These are phyloP conservation scores for Temnothorax unifasciatus DNA, from an alignment of 2,888 invertebrate genomes.

Conservation along the genomic window DNA sequence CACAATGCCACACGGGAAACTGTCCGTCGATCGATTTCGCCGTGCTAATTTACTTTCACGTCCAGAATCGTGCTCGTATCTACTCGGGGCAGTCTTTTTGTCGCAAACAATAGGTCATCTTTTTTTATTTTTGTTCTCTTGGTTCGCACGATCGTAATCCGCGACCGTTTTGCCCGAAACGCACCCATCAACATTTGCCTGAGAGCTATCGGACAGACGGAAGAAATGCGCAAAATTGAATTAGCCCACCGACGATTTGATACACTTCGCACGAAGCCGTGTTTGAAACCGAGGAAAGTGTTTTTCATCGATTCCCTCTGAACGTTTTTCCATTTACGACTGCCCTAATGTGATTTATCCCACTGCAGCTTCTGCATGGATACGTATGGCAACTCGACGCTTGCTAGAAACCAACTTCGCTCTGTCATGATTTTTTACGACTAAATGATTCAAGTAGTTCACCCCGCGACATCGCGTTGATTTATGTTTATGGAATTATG, in stretches of 20 bases:
- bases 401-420: not conserved
- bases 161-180: not conserved
- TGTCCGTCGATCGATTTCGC: conserved; percentile 28
- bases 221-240: conserved; percentile 35
- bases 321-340: conserved; percentile 42
- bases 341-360: conserved; percentile 43
- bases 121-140: conserved; percentile 1
- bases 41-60: conserved; percentile 42
- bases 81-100: conserved; percentile 7
- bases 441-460: conserved; percentile 26
- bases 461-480: not conserved
- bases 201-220: not conserved
- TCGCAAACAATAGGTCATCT: not conserved
- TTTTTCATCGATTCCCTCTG: conserved; percentile 31
- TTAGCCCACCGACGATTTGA: conserved; percentile 25
- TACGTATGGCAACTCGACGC: conserved; percentile 17
- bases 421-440: conserved; percentile 25
- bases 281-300: conserved; percentile 30
- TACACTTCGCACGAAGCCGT: conserved; percentile 13
- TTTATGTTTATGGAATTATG: conserved; percentile 13
- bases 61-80: conserved; percentile 11
- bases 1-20: conserved; percentile 19
- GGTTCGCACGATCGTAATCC: not conserved
- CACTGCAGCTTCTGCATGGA: conserved; percentile 9
- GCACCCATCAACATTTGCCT: not conserved